These are phyloP conservation scores for Lasioglossum marginatum DNA, from an alignment of 2,888 invertebrate genomes.

Conservation along the genomic window DNA sequence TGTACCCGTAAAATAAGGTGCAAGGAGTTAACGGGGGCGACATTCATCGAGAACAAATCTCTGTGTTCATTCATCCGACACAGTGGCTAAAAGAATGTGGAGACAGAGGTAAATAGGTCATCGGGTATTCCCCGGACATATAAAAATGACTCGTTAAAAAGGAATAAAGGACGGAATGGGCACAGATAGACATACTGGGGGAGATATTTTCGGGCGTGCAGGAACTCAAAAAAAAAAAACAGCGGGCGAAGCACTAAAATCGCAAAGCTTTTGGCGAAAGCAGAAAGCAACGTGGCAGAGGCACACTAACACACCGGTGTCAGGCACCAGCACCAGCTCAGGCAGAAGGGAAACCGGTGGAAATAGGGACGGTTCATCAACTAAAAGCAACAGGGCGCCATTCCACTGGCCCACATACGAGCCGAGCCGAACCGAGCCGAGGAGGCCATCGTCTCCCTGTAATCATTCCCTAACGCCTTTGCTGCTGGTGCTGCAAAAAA, in stretches of 20 bases:
- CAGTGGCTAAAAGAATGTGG: neutral
- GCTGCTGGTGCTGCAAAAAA: constrained; percentile 25
- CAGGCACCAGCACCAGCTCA: constrained; percentile 34
- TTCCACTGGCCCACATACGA: constrained; percentile 70
- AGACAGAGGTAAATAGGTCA: neutral
- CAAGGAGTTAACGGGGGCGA: neutral
- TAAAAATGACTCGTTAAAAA: neutral
- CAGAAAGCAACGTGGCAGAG: constrained; percentile 13
- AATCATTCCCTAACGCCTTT: constrained; percentile 51
- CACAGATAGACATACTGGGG: neutral
- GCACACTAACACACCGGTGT: constrained; percentile 10
- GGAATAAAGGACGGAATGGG: neutral
- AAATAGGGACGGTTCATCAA: constrained; percentile 77
- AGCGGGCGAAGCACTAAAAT: constrained; percentile 29
- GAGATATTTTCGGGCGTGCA: neutral
- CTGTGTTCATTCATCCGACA: neutral
- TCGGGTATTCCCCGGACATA: neutral
- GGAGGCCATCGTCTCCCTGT: constrained; percentile 56
- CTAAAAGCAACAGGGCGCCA: constrained; percentile 77
- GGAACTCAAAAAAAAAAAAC: neutral
- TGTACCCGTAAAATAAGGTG: too few relatives aligned
- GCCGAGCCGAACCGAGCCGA: constrained; percentile 51
- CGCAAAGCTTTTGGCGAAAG: constrained; percentile 25
- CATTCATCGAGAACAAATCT: neutral
- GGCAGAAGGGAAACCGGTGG: constrained; percentile 56